Conservation (phyloP, 2,113 vertebrate genomes). For the Myotis lucifugus region DNA sequence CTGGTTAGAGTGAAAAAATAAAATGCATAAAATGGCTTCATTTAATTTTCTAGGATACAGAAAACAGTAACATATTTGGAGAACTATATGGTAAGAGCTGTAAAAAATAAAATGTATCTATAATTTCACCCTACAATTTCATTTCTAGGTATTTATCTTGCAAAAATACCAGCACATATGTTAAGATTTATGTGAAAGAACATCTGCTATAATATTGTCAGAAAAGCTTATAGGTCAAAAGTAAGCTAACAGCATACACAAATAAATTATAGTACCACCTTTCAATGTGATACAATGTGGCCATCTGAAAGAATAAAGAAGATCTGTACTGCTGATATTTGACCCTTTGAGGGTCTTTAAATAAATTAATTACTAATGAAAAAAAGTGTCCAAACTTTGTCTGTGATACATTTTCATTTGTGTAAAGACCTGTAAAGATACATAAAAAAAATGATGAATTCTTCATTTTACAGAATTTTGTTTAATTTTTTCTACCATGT, state of each 20-base stretch:
- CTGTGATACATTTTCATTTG: background rate
- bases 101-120: background rate
- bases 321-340: background rate
- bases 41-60: background rate
- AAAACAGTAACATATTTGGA: background rate
- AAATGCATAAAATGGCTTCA: background rate
- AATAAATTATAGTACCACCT: background rate
- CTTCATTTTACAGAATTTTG: background rate
- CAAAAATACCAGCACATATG: background rate
- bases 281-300: background rate
- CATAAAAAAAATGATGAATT: background rate
- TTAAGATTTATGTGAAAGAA: background rate
- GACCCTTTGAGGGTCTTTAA: background rate
- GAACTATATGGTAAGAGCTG: background rate
- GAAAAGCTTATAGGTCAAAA: background rate
- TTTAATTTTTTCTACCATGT: background rate
- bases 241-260: background rate
- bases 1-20: background rate
- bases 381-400: background rate
- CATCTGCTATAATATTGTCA: background rate
- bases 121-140: background rate
- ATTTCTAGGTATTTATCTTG: background rate
- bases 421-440: background rate
- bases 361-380: background rate
- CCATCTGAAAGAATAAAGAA: background rate